Evolutionary conservation across 2,888 invertebrate genomes (phyloP).

Genomic region (Coenonympha glycerion): DNA sequence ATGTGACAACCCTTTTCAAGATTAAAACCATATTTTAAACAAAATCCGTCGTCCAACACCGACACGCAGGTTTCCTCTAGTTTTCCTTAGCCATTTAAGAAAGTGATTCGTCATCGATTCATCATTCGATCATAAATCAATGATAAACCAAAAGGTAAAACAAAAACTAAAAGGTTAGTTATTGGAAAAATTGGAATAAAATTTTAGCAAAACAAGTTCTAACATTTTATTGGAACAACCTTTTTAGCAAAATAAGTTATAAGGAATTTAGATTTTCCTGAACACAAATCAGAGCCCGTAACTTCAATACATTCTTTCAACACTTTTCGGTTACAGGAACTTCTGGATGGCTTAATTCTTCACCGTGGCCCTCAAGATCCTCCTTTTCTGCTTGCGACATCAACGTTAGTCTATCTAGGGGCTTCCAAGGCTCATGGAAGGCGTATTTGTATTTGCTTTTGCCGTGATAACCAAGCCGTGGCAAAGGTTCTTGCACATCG

Average conservation of each 20-base stretch:
- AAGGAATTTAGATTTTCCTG: not conserved
- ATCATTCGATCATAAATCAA: too few relatives aligned
- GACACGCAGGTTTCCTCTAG: too few relatives aligned
- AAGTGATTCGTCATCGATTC: too few relatives aligned
- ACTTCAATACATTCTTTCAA: conserved; percentile 26
- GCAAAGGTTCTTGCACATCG: conserved; percentile 36
- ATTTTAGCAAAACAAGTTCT: too few relatives aligned
- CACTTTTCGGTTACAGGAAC: conserved; percentile 27
- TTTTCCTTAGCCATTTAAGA: too few relatives aligned
- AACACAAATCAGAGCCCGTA: conserved; percentile 50
- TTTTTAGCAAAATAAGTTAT: not conserved
- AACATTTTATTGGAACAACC: conserved; percentile 13
- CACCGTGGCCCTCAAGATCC: conserved; percentile 20
- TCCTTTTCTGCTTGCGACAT: conserved; percentile 56
- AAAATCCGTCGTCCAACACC: too few relatives aligned
- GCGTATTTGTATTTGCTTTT: conserved; percentile 59
- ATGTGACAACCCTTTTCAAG: too few relatives aligned
- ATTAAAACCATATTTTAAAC: too few relatives aligned
- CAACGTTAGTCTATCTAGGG: conserved; percentile 52
- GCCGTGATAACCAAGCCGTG: conserved; percentile 61
- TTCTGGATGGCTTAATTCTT: conserved; percentile 28
- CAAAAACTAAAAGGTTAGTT: too few relatives aligned
- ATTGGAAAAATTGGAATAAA: too few relatives aligned
- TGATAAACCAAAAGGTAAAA: too few relatives aligned
- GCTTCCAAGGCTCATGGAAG: conserved; percentile 67